Evolutionary conservation across 2,888 invertebrate genomes (phyloP).

Genomic region (Athetis lepigone): DNA sequence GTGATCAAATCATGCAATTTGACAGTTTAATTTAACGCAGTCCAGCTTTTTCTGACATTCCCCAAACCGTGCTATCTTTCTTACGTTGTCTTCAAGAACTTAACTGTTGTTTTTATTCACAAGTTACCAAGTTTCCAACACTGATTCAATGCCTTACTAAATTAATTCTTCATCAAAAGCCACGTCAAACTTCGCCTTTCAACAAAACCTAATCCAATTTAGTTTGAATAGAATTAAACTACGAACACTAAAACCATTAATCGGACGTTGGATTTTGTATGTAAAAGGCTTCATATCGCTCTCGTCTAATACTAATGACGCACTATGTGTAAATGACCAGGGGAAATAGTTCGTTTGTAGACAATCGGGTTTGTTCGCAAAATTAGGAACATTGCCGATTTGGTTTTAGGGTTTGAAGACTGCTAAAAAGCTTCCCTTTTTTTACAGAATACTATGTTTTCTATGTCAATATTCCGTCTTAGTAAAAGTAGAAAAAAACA

Average conservation of each 20-base stretch:
- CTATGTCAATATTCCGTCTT: not conserved
- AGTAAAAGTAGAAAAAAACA: constrained; percentile 3
- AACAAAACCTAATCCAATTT: constrained; percentile 64
- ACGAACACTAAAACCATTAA: constrained; percentile 65
- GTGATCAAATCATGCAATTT: not conserved
- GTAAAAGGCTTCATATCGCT: constrained; percentile 66
- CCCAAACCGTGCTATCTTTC: not conserved
- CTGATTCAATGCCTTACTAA: constrained; percentile 18
- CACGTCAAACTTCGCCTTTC: constrained; percentile 29
- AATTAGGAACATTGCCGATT: constrained; percentile 25
- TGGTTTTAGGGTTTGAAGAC: constrained; percentile 9
- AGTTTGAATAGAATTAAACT: constrained; percentile 63
- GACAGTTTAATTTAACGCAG: not conserved
- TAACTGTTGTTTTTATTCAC: constrained; percentile 17
- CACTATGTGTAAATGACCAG: constrained; percentile 41
- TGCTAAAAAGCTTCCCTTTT: too few species aligned
- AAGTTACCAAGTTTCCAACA: constrained; percentile 14
- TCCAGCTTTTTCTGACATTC: not conserved
- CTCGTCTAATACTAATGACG: constrained; percentile 55
- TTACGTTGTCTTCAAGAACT: not conserved
- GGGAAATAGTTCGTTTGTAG: constrained; percentile 33
- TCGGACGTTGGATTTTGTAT: constrained; percentile 64
- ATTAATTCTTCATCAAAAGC: constrained; percentile 30
- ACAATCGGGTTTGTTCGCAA: constrained; percentile 23
- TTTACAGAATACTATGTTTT: too few species aligned